These are phyloP conservation scores for Eutolmus rufibarbis DNA, from an alignment of 2,888 invertebrate species.

Conservation along the genomic window DNA sequence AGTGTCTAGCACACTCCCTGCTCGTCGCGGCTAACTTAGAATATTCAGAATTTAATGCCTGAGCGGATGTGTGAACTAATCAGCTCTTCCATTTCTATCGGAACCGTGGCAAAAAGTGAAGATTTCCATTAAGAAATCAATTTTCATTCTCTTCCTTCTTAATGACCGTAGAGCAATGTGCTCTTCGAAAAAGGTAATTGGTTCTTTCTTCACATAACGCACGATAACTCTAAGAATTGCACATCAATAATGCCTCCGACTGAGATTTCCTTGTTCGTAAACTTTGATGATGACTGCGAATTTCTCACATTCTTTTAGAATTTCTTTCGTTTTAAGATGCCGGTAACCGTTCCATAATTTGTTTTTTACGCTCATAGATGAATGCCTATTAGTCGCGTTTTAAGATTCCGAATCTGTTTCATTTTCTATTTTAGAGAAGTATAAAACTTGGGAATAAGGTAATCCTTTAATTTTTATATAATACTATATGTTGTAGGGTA, in stretches of 20 bases:
- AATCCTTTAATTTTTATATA: too few species aligned
- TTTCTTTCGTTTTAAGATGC: background rate
- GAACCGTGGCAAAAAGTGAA: constrained; percentile 1
- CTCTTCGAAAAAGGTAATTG: constrained; percentile 24
- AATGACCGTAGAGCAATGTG: background rate
- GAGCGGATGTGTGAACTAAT: background rate
- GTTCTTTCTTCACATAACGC: constrained; percentile 18
- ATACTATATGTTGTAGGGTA: too few species aligned
- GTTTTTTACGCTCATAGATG: background rate
- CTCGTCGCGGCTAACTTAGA: background rate
- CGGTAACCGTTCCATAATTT: background rate
- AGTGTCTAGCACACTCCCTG: background rate
- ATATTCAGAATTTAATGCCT: background rate
- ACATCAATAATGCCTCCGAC: background rate
- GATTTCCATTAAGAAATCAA: constrained; percentile 40
- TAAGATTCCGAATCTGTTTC: background rate
- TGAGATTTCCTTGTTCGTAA: background rate
- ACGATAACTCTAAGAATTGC: background rate
- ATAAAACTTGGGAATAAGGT: too few species aligned
- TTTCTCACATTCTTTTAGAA: background rate
- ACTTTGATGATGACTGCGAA: background rate
- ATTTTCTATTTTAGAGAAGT: too few species aligned
- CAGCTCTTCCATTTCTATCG: background rate
- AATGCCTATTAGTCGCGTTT: background rate
- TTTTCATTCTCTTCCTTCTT: constrained; percentile 23